phyloP scores from a whole-genome alignment of 1,140 invertebrate genomes.

The Frieseomelitta varia region DNA sequence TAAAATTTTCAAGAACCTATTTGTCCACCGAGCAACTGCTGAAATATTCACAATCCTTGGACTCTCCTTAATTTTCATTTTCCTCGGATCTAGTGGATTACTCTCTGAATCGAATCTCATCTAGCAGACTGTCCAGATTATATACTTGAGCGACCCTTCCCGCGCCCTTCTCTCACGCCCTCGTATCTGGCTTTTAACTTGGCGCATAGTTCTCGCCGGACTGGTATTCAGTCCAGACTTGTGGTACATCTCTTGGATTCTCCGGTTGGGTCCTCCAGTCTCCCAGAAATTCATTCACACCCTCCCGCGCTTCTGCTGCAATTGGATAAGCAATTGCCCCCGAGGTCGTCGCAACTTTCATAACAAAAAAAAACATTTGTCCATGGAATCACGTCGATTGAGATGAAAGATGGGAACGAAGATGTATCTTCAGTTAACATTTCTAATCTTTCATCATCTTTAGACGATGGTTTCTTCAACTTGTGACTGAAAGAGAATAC shows the following conservation, averaged over 20 bases:
- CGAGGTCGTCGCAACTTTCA: not conserved
- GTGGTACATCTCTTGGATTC: constrained; percentile 22
- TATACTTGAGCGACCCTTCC: not conserved
- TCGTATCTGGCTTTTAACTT: constrained; percentile 25
- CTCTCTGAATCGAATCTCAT: constrained; percentile 40
- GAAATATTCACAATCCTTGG: constrained; percentile 1
- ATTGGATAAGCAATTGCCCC: constrained; percentile 13
- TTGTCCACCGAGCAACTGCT: not conserved
- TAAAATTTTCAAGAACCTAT: not conserved
- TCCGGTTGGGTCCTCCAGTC: not conserved
- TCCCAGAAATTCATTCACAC: constrained; percentile 24
- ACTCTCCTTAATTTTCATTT: constrained; percentile 30
- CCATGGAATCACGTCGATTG: too few relatives aligned
- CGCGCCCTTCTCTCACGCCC: not conserved
- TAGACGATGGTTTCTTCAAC: not conserved
- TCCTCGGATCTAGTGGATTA: not conserved
- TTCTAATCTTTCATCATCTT: too few relatives aligned
- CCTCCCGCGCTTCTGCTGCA: not conserved
- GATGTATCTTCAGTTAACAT: not conserved
- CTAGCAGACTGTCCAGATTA: constrained; percentile 22
- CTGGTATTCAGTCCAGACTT: constrained; percentile 24
- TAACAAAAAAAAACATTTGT: not conserved
- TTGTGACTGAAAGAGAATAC: not conserved
- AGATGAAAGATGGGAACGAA: not conserved
- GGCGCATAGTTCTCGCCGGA: constrained; percentile 40